Conservation (phyloP, 2,888 invertebrate species). For the Leucophora obtusa region DNA sequence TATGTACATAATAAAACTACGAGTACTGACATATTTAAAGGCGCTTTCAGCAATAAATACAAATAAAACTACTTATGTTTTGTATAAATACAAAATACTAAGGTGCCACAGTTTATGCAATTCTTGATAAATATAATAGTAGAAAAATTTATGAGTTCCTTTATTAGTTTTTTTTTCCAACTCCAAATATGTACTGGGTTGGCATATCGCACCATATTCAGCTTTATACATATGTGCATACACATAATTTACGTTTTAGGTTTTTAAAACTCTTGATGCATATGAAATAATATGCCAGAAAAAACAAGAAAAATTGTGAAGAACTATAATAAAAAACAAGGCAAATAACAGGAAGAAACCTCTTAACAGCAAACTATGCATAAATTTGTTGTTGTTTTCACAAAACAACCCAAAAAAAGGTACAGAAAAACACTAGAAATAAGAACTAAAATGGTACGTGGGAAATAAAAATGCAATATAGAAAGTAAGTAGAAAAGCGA, state of each 20-base stretch:
- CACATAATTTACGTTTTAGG: background rate
- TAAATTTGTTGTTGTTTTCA: constrained; percentile 48
- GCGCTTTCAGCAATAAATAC: constrained; percentile 28
- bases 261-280: background rate
- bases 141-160: background rate
- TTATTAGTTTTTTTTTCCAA: background rate
- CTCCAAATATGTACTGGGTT: background rate
- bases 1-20: constrained; percentile 16
- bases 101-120: background rate
- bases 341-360: constrained; percentile 59
- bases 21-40: constrained; percentile 58
- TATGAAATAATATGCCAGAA: constrained; percentile 2
- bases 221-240: background rate
- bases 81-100: background rate
- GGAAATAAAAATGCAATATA: constrained; percentile 30
- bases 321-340: constrained; percentile 10
- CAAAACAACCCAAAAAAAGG: constrained; percentile 24
- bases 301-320: constrained; percentile 14
- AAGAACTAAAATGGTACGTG: constrained; percentile 44
- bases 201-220: background rate
- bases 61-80: constrained; percentile 11
- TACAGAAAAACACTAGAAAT: constrained; percentile 10
- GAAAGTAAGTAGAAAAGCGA: constrained; percentile 21
- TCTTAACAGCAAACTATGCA: constrained; percentile 53
- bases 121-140: background rate